Conservation (phyloP, 2,113 vertebrate genomes). For the Crotalus horridus region DNA sequence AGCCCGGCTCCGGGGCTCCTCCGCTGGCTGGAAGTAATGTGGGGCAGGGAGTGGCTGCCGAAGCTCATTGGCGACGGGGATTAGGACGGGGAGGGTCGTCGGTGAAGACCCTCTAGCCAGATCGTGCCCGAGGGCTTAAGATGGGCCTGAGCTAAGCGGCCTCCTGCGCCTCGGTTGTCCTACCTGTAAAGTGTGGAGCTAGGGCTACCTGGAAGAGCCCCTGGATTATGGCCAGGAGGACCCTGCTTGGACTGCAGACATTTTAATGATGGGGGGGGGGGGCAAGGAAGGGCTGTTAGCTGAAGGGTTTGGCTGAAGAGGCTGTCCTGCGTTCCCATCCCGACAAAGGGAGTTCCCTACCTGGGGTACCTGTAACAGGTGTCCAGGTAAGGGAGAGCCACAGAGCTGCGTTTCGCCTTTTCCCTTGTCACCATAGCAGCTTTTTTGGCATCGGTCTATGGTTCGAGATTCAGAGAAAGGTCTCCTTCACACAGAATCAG, state of each 20-base stretch:
- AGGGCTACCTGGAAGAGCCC: too few relatives aligned
- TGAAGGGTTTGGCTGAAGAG: neutral
- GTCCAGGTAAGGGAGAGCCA: neutral
- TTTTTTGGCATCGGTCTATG: neutral
- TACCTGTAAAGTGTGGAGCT: neutral
- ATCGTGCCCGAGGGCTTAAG: neutral
- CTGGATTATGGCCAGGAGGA: neutral
- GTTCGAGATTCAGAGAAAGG: neutral
- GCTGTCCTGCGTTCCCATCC: neutral
- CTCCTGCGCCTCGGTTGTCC: neutral
- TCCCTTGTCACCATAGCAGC: neutral
- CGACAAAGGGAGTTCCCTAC: neutral
- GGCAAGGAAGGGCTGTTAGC: neutral
- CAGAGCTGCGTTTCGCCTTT: neutral
- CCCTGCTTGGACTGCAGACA: neutral
- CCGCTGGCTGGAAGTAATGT: accelerated
- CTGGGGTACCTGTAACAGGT: neutral
- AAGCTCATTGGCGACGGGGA: neutral
- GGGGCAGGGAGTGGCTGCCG: neutral
- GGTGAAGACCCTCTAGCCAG: neutral
- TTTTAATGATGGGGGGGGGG: too few relatives aligned
- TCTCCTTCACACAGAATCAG: neutral
- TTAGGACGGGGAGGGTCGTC: accelerated
- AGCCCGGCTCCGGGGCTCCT: neutral
- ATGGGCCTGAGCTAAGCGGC: neutral